phyloP scores from a whole-genome alignment of 2,888 invertebrate species.

The Pterobdella sp. region DNA sequence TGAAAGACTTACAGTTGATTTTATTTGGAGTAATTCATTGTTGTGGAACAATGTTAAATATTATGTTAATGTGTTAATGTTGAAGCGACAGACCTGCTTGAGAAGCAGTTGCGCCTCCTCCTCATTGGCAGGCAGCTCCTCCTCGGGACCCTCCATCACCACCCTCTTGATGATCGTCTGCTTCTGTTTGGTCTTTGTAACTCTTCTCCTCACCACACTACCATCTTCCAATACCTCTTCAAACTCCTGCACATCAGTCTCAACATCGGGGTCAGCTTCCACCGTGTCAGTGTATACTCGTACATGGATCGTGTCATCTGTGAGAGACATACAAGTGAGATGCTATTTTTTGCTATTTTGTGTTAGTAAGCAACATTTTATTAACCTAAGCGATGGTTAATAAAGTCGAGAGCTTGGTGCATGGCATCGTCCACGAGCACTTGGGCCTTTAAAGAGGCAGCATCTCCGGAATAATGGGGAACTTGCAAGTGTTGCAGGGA shows the following conservation, averaged over 20 bases:
- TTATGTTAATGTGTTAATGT: not conserved
- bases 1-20: too few relatives aligned
- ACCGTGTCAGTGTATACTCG: conserved; percentile 38
- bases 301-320: conserved; percentile 8
- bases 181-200: conserved; percentile 42
- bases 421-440: conserved; percentile 12
- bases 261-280: conserved; percentile 38
- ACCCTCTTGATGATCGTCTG: conserved; percentile 41
- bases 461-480: not conserved
- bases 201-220: conserved; percentile 39
- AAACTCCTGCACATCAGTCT: conserved; percentile 39
- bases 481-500: not conserved
- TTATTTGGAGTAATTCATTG: conserved; percentile 29
- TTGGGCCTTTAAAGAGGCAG: conserved; percentile 6
- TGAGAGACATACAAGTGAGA: not conserved
- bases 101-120: conserved; percentile 35
- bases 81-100: conserved; percentile 8
- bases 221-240: conserved; percentile 40
- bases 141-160: conserved; percentile 41
- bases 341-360: not conserved
- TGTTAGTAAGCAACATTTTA: not conserved
- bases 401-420: conserved; percentile 19
- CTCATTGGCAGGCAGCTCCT: conserved; percentile 34
- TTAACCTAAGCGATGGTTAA: conserved; percentile 7
- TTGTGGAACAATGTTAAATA: conserved; percentile 12